Evolutionary conservation across 2,888 invertebrate species (phyloP).

Genomic region (Sinhomidia bicolor): DNA sequence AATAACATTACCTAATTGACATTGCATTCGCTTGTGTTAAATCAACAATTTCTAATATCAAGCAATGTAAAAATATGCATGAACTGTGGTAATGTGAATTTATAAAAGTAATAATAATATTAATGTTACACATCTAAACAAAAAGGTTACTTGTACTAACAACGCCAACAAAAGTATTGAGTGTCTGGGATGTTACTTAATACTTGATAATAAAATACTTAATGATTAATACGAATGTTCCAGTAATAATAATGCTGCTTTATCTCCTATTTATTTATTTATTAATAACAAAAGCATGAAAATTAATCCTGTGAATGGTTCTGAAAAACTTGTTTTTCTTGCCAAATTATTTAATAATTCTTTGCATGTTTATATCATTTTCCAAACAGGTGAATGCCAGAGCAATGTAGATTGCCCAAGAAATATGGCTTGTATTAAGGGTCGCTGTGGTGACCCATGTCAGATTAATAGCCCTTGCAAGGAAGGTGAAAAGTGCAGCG

Average conservation of each 20-base stretch:
- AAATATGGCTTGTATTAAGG: slow-evolving; percentile 91
- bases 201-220: slow-evolving; percentile 8
- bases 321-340: not conserved
- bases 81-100: too few relatives aligned
- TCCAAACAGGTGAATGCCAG: slow-evolving; percentile 86
- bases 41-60: not conserved
- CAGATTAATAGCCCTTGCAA: slow-evolving; percentile 72
- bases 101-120: not conserved
- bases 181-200: not conserved
- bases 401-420: slow-evolving; percentile 90
- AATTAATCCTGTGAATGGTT: not conserved
- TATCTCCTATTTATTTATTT: too few relatives aligned
- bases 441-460: slow-evolving; percentile 94
- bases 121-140: too few relatives aligned
- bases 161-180: not conserved
- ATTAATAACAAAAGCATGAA: slow-evolving; percentile 33
- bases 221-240: slow-evolving; percentile 12
- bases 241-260: slow-evolving; percentile 24
- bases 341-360: not conserved
- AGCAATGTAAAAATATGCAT: slow-evolving; percentile 15
- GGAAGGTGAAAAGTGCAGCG: slow-evolving; percentile 68
- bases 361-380: not conserved
- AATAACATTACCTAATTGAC: slow-evolving; percentile 46
- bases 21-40: slow-evolving; percentile 21
- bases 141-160: slow-evolving; percentile 2